A percentile compares a stretch with the other conserved stretches of the same genome.
Evolutionary conservation across 1,140 invertebrate species (phyloP).

Genomic region (Andricus grossulariae): DNA sequence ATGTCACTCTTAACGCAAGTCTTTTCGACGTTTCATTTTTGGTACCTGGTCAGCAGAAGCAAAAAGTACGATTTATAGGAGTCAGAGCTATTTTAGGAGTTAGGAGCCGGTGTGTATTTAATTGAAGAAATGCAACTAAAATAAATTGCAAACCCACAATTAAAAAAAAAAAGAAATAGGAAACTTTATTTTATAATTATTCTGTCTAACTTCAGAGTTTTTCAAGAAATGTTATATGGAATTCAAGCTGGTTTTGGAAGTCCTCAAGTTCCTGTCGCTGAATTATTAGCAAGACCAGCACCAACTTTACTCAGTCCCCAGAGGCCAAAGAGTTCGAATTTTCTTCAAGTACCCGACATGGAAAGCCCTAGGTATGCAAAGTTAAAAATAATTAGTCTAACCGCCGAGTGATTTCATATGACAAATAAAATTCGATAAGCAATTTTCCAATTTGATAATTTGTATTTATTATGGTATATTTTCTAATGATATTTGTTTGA

Average conservation of each 20-base stretch:
- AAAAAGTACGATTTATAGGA: slow-evolving; percentile 92
- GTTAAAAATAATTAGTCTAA: slow-evolving; percentile 14
- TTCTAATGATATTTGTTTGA: too few species aligned
- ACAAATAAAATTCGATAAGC: too few species aligned
- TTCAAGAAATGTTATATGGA: slow-evolving; percentile 96
- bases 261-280: slow-evolving; percentile 92
- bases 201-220: slow-evolving; percentile 76
- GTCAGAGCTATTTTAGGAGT: slow-evolving; percentile 94
- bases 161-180: neutral
- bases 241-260: slow-evolving; percentile 96
- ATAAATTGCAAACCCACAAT: neutral
- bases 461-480: too few species aligned
- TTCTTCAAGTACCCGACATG: slow-evolving; percentile 89
- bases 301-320: slow-evolving; percentile 89
- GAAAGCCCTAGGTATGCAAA: slow-evolving; percentile 79
- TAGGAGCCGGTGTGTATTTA: slow-evolving; percentile 82
- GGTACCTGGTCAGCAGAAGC: slow-evolving; percentile 90
- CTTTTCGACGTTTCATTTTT: slow-evolving; percentile 94
- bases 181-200: slow-evolving; percentile 2
- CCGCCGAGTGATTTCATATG: neutral
- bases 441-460: too few species aligned
- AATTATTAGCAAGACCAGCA: slow-evolving; percentile 88
- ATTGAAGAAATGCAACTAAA: slow-evolving; percentile 19
- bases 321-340: slow-evolving; percentile 93
- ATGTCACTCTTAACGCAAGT: slow-evolving; percentile 82